Percentiles rank a stretch among this genome's conserved stretches.
These are phyloP conservation scores for Coregonus ussuriensis DNA, from an alignment of 2,797 vertebrate genomes.

Conservation along the genomic window DNA sequence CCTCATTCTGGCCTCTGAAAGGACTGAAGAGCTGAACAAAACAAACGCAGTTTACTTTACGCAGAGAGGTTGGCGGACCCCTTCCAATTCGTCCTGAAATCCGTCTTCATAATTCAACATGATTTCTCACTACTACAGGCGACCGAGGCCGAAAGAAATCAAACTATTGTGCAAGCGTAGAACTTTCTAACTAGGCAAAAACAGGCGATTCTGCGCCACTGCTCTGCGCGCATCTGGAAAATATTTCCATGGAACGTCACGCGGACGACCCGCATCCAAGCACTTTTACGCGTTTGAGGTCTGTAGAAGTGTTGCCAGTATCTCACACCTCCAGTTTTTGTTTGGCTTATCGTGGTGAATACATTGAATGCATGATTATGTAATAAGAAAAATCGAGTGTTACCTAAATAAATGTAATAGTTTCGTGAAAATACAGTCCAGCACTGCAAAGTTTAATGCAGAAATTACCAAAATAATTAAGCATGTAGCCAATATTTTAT, in stretches of 20 bases:
- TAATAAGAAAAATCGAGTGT: neutral
- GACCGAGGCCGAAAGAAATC: slow-evolving; percentile 27
- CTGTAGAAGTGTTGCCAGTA: neutral
- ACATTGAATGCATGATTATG: neutral
- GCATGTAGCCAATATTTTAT: neutral
- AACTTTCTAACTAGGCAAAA: slow-evolving; percentile 39
- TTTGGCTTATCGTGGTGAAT: neutral
- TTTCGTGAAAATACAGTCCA: too few species aligned
- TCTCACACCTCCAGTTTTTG: neutral
- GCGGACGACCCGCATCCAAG: slow-evolving; percentile 55
- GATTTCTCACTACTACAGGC: slow-evolving; percentile 20
- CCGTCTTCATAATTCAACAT: slow-evolving; percentile 25
- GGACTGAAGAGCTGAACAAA: slow-evolving; percentile 1
- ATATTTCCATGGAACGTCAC: slow-evolving; percentile 70
- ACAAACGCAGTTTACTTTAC: slow-evolving; percentile 4
- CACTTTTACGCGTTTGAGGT: slow-evolving; percentile 4
- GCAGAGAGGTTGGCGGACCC: slow-evolving; percentile 15
- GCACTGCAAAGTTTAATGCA: too few species aligned
- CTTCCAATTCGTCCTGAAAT: slow-evolving; percentile 20
- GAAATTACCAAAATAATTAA: neutral
- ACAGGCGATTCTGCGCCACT: slow-evolving; percentile 52
- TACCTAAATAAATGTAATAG: neutral
- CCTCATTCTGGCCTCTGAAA: slow-evolving; percentile 58
- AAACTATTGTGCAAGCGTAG: slow-evolving; percentile 58
- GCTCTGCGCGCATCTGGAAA: slow-evolving; percentile 74